These are phyloP conservation scores for Stenichneumon culpator DNA, from an alignment of 2,888 invertebrate genomes.

Conservation along the genomic window DNA sequence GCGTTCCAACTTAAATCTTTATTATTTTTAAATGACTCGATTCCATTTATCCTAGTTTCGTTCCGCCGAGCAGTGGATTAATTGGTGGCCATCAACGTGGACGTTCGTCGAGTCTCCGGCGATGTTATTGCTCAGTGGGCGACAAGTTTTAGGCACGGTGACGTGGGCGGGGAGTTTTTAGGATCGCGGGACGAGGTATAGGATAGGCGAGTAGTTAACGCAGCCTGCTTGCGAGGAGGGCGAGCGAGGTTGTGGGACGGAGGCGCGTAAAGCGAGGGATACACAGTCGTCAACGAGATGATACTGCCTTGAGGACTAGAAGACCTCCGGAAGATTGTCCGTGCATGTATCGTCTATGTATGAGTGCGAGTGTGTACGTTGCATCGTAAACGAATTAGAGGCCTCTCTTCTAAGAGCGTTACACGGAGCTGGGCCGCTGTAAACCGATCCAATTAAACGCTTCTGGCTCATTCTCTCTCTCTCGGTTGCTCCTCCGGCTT, in stretches of 20 bases:
- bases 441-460: slow-evolving; percentile 81
- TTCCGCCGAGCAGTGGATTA: not conserved
- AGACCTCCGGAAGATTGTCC: not conserved
- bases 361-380: slow-evolving; percentile 13
- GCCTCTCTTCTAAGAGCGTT: slow-evolving; percentile 69
- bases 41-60: not conserved
- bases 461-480: slow-evolving; percentile 33
- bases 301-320: slow-evolving; percentile 27
- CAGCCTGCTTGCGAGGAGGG: not conserved
- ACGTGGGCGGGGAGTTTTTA: slow-evolving; percentile 1
- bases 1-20: not conserved
- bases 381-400: slow-evolving; percentile 80
- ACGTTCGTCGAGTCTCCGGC: not conserved
- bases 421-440: slow-evolving; percentile 74
- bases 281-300: slow-evolving; percentile 45
- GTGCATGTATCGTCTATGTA: not conserved
- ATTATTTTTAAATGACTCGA: not conserved
- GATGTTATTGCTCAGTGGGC: not conserved
- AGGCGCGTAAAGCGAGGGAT: not conserved
- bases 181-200: not conserved
- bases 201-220: slow-evolving; percentile 4
- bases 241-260: slow-evolving; percentile 3
- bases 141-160: not conserved
- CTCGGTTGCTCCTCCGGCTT: not conserved
- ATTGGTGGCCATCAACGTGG: not conserved